Base-by-base conservation (phyloP, 1,140 invertebrate species). In the Venustaconcha ellipsiformis region DNA sequence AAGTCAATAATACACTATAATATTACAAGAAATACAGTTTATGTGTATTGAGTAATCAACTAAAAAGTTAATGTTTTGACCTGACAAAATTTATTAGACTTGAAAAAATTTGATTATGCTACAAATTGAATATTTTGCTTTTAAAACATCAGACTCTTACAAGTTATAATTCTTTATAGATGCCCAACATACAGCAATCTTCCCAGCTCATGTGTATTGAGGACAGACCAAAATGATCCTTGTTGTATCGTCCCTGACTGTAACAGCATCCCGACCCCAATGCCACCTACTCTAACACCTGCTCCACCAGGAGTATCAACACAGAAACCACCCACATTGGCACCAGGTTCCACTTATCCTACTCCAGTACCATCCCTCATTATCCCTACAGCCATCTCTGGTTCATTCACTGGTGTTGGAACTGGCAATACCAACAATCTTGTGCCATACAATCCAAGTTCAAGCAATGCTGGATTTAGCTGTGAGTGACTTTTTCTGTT, bases 171-270 rank as follows among this genome's bases (percentile, higher is more conserved):
- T 64, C 15, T 20, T 57, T 70, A 23, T 64, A 83, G 82, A 71
- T 83, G 82, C 67, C 74, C 79, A 8, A 72, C 66, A 62, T 83
- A 79, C 68, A 78, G 58, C 56, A 74, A 79, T 30, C n/a, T 79
- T 20, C 65, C 48, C 6, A 72, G 68, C 57, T 60, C 56, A 18
- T 83, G 81, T 62, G 69, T 57, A 59, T 60, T 83, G 58, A 73
- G 72, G 56, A 63, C 76, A 8, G 74, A 80, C 67, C 76, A 72
- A 23, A 65, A 68, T 56, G 78, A 80, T 70, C 48, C 70, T 15
- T 83, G 81, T 62, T 83, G 81, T 76, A 26, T 80, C 58, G 72
- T 82, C 11, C 82, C 82, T 55, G 78, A 82, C 64, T 83, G 82
- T 69, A 81, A 83, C 72, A 65, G 59, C 17, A 74, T 75, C 59